These are phyloP conservation scores for Gadus macrocephalus DNA, from an alignment of 2,113 vertebrate species.

Conservation along the genomic window DNA sequence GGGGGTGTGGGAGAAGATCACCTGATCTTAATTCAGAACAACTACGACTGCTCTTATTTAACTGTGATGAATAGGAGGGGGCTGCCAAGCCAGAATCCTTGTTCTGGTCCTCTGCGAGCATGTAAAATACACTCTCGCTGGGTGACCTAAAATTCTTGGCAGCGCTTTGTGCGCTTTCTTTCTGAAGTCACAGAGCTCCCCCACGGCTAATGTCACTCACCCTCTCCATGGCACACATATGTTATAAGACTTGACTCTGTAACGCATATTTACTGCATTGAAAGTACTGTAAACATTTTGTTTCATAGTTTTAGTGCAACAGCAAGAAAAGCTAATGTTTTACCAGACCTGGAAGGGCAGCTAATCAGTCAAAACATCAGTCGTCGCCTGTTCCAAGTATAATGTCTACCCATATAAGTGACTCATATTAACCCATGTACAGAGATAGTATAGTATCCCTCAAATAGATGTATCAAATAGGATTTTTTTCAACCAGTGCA, in stretches of 20 bases:
- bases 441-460: constrained; percentile 48
- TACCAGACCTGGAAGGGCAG: constrained; percentile 52
- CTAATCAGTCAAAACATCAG: constrained; percentile 49
- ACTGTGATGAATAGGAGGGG: constrained; percentile 37
- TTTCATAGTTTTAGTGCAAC: constrained; percentile 29
- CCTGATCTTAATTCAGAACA: not conserved
- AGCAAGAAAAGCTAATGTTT: constrained; percentile 51
- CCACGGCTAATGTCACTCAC: constrained; percentile 20
- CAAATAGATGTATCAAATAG: constrained; percentile 42
- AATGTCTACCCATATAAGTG: constrained; percentile 41
- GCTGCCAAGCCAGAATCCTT: constrained; percentile 51
- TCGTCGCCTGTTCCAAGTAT: constrained; percentile 37
- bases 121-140: constrained; percentile 28
- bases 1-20: not conserved
- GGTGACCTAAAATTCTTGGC: constrained; percentile 19
- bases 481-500: constrained; percentile 57
- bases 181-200: constrained; percentile 26
- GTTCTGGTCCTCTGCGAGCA: constrained; percentile 29
- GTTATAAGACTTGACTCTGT: too few species aligned
- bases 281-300: too few species aligned
- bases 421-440: constrained; percentile 45
- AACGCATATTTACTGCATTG: too few species aligned
- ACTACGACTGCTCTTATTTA: constrained; percentile 47
- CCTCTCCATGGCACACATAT: too few species aligned
- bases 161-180: constrained; percentile 38